Conservation (phyloP, 2,888 invertebrate species). For the Hyposoter dolosus region DNA sequence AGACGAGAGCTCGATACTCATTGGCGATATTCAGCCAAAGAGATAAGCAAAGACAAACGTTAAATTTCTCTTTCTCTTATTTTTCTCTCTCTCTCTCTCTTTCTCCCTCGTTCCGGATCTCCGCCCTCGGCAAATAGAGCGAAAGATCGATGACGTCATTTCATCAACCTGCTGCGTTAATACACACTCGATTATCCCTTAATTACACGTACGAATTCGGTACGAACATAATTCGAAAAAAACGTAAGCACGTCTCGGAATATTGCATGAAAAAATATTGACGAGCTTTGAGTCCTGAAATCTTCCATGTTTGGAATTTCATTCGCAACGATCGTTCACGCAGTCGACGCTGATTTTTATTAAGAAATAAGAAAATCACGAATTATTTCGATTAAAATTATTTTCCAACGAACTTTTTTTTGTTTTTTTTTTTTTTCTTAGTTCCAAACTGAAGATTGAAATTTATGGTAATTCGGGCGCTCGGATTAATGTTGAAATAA, state of each 20-base stretch:
- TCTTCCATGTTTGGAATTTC: neutral
- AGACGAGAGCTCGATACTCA: slow-evolving; percentile 42
- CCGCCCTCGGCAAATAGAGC: neutral
- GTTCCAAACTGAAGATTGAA: neutral
- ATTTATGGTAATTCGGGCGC: neutral
- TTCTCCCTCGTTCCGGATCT: neutral
- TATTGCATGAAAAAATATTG: neutral
- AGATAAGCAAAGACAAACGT: slow-evolving; percentile 58
- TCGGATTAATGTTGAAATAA: neutral
- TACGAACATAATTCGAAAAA: slow-evolving; percentile 6
- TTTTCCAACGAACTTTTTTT: neutral
- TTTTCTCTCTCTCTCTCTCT: slow-evolving; percentile 20
- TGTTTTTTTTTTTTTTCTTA: neutral
- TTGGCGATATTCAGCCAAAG: slow-evolving; percentile 43
- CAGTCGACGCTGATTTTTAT: too few relatives aligned
- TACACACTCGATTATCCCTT: slow-evolving; percentile 33
- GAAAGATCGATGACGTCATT: slow-evolving; percentile 40
- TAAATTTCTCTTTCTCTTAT: slow-evolving; percentile 8
- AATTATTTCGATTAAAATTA: neutral
- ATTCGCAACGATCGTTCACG: too few relatives aligned
- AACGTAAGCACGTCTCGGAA: neutral
- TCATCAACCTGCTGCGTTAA: slow-evolving; percentile 28
- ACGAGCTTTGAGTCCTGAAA: neutral
- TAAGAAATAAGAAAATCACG: neutral
- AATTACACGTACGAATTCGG: neutral